Conservation (phyloP, 2,888 invertebrate genomes). For the Drosophila prostipennis region DNA sequence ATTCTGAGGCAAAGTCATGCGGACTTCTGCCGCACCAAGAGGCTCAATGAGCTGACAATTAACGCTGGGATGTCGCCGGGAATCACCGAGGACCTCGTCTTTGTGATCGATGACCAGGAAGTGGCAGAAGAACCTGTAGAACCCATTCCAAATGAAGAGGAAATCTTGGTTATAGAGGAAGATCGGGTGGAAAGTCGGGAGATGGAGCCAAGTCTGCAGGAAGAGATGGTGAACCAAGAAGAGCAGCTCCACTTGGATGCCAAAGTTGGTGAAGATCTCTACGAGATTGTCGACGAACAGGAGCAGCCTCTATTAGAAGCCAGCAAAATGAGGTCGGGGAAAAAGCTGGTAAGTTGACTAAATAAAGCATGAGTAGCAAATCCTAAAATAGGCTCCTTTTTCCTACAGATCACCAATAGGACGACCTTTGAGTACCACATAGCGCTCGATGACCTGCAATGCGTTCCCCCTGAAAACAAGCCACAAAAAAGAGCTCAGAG, state of each 20-base stretch:
- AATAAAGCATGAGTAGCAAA: not conserved
- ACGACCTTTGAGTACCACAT: not conserved
- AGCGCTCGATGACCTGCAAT: not conserved
- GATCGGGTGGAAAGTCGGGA: not conserved
- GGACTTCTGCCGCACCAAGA: not conserved
- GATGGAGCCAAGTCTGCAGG: not conserved
- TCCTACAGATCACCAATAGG: not conserved
- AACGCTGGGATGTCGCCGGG: not conserved
- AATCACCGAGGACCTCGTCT: not conserved
- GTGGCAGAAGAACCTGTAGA: not conserved
- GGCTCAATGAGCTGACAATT: no score
- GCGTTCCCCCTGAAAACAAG: no score
- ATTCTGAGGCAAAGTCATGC: conserved; percentile 63
- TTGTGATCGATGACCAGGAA: conserved; percentile 3
- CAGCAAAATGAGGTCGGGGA: not conserved
- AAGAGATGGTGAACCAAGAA: not conserved
- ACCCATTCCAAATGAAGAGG: not conserved
- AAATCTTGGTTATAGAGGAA: not conserved
- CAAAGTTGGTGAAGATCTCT: not conserved
- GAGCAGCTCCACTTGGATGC: not conserved
- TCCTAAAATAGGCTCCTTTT: not conserved
- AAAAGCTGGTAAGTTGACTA: not conserved
- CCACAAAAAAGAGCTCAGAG: not conserved
- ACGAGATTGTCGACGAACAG: not conserved
- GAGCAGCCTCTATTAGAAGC: not conserved